Evolutionary conservation across 2,888 invertebrate genomes (phyloP).

Genomic region (Netelia fuscicornis): DNA sequence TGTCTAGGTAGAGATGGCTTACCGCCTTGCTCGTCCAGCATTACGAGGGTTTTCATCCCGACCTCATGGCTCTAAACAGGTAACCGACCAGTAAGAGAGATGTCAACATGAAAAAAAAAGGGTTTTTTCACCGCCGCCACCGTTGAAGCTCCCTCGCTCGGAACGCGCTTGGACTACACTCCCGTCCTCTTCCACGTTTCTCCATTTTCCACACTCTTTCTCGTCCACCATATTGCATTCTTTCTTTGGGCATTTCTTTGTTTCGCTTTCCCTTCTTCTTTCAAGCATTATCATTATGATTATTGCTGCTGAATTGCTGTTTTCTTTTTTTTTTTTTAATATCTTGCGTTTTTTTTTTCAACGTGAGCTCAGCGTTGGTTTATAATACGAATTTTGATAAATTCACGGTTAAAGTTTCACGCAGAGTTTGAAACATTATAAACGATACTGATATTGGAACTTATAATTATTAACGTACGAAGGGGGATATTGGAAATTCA

Average conservation of each 20-base stretch:
- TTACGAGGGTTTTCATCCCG: slow-evolving; percentile 99
- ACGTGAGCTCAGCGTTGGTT: neutral
- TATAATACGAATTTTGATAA: neutral
- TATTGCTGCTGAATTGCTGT: neutral
- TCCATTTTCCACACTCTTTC: slow-evolving; percentile 18
- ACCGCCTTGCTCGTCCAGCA: slow-evolving; percentile 99
- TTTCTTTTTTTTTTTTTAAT: neutral
- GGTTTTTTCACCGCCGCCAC: slow-evolving; percentile 70
- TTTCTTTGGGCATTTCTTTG: slow-evolving; percentile 14
- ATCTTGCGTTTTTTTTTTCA: neutral
- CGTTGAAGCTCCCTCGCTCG: slow-evolving; percentile 68
- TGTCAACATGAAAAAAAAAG: slow-evolving; percentile 78
- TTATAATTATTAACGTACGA: neutral
- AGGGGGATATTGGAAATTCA: neutral
- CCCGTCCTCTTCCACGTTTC: too few relatives aligned
- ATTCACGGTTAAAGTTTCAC: neutral
- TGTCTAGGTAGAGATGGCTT: slow-evolving; percentile 88
- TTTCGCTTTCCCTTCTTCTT: slow-evolving; percentile 3
- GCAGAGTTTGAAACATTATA: slow-evolving; percentile 1
- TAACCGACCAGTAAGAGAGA: slow-evolving; percentile 84
- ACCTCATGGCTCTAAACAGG: slow-evolving; percentile 99
- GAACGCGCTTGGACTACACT: slow-evolving; percentile 23
- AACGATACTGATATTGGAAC: neutral
- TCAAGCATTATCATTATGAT: neutral
- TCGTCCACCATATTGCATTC: slow-evolving; percentile 29